Conservation (phyloP, 2,797 vertebrate species). For the Crenuchus spilurus region DNA sequence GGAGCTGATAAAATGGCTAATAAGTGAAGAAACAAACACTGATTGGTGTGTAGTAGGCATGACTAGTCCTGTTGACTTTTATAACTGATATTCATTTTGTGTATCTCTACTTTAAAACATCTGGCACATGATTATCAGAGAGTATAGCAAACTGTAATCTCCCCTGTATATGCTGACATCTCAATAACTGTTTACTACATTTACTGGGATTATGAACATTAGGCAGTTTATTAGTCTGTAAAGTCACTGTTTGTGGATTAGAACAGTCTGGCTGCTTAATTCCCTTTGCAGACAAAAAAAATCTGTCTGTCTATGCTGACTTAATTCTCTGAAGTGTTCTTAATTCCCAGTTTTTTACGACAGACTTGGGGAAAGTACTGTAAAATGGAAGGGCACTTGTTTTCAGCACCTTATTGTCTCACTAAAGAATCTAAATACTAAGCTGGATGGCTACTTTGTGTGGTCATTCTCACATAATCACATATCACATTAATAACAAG, state of each 20-base stretch:
- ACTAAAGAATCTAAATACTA: background rate
- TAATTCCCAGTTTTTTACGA: slow-evolving; percentile 17
- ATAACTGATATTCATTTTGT: background rate
- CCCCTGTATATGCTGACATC: background rate
- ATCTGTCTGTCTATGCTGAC: slow-evolving; percentile 4
- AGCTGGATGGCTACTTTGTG: background rate
- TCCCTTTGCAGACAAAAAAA: slow-evolving; percentile 1
- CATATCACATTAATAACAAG: no score
- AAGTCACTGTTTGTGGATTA: slow-evolving; percentile 28
- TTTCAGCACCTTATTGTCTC: background rate
- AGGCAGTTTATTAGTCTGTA: slow-evolving; percentile 12
- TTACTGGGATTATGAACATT: slow-evolving; percentile 3
- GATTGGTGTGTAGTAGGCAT: no score
- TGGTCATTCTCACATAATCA: background rate
- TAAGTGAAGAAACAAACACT: no score
- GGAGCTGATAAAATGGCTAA: no score
- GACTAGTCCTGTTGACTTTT: no score
- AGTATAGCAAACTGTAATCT: background rate
- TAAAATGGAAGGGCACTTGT: background rate
- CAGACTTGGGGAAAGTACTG: background rate
- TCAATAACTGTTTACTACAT: background rate
- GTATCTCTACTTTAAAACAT: background rate
- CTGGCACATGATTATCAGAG: background rate
- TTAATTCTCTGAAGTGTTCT: slow-evolving; percentile 17
- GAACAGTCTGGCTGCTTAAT: background rate